phyloP scores from a whole-genome alignment of 2,888 invertebrate genomes.

The Eledona agricola region DNA sequence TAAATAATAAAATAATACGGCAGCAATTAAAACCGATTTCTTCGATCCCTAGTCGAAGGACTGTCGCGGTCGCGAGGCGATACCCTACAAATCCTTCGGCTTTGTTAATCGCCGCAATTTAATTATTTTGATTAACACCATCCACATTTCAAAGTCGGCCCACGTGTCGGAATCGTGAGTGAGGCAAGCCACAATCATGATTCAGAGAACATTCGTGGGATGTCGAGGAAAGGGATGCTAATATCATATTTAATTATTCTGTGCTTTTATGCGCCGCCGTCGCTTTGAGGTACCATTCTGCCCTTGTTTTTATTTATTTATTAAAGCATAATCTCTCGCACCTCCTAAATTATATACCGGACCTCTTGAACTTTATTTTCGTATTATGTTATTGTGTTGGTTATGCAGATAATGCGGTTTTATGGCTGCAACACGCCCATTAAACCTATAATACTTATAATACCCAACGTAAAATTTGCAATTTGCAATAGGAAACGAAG shows the following conservation, averaged over 20 bases:
- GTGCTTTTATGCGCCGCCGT: slow-evolving; percentile 42
- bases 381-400: slow-evolving; percentile 12
- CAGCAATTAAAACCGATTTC: too few relatives aligned
- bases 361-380: slow-evolving; percentile 18
- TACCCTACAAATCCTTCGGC: slow-evolving; percentile 1
- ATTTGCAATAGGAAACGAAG: too few relatives aligned
- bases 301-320: slow-evolving; percentile 45
- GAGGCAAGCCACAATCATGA: slow-evolving; percentile 31
- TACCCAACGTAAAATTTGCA: too few relatives aligned
- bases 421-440: slow-evolving; percentile 15
- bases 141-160: slow-evolving; percentile 36
- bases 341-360: slow-evolving; percentile 36
- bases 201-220: slow-evolving; percentile 29
- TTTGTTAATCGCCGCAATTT: slow-evolving; percentile 32
- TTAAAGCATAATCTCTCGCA: slow-evolving; percentile 34
- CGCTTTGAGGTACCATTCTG: slow-evolving; percentile 36
- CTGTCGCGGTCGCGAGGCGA: too few relatives aligned
- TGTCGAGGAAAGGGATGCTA: slow-evolving; percentile 34
- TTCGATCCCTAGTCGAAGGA: too few relatives aligned
- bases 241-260: slow-evolving; percentile 37
- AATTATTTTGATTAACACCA: slow-evolving; percentile 39
- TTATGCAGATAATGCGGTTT: slow-evolving; percentile 21
- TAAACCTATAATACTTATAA: too few relatives aligned
- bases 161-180: slow-evolving; percentile 32
- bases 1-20: too few relatives aligned